Evolutionary conservation across 2,797 vertebrate species (phyloP), one percentile per base, ranked within the genome.

Genomic region (Malurus leucopterus): DNA sequence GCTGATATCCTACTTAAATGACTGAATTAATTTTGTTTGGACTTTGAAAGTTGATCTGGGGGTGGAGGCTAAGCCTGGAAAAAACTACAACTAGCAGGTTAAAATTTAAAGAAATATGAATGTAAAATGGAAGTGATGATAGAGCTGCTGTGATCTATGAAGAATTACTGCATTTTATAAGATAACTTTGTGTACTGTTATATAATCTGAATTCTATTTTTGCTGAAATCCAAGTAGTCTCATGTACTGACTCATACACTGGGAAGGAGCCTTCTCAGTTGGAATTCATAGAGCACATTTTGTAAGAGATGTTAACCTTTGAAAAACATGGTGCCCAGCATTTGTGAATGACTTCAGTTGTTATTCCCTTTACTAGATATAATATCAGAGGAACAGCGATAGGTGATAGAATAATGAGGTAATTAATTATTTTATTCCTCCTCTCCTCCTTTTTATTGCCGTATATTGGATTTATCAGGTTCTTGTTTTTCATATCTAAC

Each of bases 391-490:
- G 98, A 98, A 98, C 99, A 96, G 98, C 99, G 95, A 97, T 99
- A 98, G 99, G 98, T 97, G 99, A 99, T 99, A 99, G 99, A 97
- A 99, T 99, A 98, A 99, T 98, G 98, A 99, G 99, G 99, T 99
- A 99, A 99, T 96, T 93, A 92, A 95, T 95, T 94, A 71, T 97
- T 93, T 94, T 96, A 92, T 96, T 96, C 89, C 78, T 75, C 80
- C 91, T 53, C 88, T 72, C 61, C 68, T 87, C 86, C 71, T 84
- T 80, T 89, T 89, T 91, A 69, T 91, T 95, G 90, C 89, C 54
- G 0, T 93, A 84, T 91, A 85, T 84, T 94, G 91, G 91, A 89
- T 95, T 96, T 96, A 77, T 93, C 83, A 97, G 96, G 94, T 83
- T 88, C 81, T 95, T 91, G 88, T 59, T 95, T 93, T 88, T 92